Conservation (phyloP, 2,797 vertebrate genomes). For the Artibeus jamaicensis region DNA sequence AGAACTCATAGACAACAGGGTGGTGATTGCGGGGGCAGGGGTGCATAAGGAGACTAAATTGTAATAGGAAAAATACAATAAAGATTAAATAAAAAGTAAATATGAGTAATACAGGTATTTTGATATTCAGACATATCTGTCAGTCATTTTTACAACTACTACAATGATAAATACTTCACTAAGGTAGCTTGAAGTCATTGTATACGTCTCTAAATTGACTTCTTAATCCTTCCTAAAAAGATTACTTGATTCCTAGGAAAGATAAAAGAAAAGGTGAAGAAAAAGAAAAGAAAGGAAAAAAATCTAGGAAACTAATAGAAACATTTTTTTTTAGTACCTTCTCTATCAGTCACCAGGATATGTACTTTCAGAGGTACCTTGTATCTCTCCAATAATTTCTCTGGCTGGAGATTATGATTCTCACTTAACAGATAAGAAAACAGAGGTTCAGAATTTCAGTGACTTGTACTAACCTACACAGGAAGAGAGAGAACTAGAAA, state of each 20-base stretch:
- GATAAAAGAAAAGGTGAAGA: neutral
- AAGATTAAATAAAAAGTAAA: neutral
- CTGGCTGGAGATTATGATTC: neutral
- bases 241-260: neutral
- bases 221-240: neutral
- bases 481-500: neutral
- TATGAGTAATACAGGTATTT: neutral
- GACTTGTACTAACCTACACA: neutral
- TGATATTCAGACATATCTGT: neutral
- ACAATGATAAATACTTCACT: neutral
- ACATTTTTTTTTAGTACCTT: neutral
- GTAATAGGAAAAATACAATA: no score
- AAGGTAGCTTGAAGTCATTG: neutral
- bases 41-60: no score
- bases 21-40: no score
- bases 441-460: neutral
- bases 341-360: neutral
- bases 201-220: neutral
- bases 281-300: neutral
- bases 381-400: neutral
- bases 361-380: slow-evolving; percentile 12
- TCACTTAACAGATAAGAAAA: slow-evolving; percentile 32
- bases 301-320: neutral
- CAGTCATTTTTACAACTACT: neutral
- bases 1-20: no score